Base-by-base conservation (phyloP, 2,888 invertebrate genomes). In the Troides helena region DNA sequence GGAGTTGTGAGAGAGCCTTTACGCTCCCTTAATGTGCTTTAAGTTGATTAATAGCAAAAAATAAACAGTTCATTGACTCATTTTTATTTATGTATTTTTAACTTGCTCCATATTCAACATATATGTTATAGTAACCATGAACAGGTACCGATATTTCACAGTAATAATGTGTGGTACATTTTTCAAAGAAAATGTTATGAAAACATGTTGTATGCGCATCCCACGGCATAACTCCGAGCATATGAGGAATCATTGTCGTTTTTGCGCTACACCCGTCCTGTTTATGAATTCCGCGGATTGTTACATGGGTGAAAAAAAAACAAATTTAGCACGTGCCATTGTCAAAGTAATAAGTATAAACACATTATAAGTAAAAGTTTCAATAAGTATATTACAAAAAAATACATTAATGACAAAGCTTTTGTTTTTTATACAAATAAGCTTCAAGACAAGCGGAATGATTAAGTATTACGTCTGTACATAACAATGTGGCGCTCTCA, bases 231-330 rank as follows among this genome's bases (percentile, higher is more conserved):
- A 70, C 67, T 68, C 46, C 68, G 58, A 23, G 57, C 60, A 64
- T 67, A 64, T 67, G 61, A 56, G 62, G 71, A 69, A 69, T 69
- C 67, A 68, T 69, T 53, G 53, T 23, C 50, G 58, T 53, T 62
- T 67, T 60, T 62, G 17, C 58, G 68, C 63, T 56, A 62, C 60
- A 56, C 46, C 63, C 64, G 30, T 65, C 83, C 84, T 88, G 88
- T 89, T 89, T 86, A 82, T 77, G 68, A 80, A 89, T 89, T 85
- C 86, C 83, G 76, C 72, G 81, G 84, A 88, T 86, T 85, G 77
- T 64, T 69, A 60, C 62, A 60, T 60, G 59, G 1, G 64, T 56
- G n/a, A 53, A 53, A 64, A 64, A 75, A 82, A 83, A 85, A 85
- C 82, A 85, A 77, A 69, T 72, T 62, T 65, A 74, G 81, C 87